phyloP scores from a whole-genome alignment of 2,888 invertebrate species.

The Caenorhabditis sp. region DNA sequence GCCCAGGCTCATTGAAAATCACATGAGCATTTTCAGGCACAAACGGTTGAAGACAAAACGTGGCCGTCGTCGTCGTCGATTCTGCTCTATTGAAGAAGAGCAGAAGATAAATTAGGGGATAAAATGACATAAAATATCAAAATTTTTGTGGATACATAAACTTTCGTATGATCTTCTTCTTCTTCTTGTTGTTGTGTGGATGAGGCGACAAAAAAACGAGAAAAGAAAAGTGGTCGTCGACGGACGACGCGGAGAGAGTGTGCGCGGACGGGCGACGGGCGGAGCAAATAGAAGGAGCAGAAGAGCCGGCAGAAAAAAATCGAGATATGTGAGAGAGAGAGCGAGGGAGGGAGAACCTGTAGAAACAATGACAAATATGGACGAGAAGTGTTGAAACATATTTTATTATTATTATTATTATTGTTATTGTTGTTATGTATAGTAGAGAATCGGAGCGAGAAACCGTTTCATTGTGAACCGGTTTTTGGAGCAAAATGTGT shows the following conservation, averaged over 20 bases:
- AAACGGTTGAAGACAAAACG: slow-evolving; percentile 62
- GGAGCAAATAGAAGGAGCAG: slow-evolving; percentile 15
- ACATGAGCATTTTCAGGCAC: slow-evolving; percentile 80
- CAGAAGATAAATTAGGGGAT: slow-evolving; percentile 27
- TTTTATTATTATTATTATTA: too few species aligned
- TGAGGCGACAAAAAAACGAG: slow-evolving; percentile 9
- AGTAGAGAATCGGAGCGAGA: too few species aligned
- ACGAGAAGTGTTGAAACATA: too few species aligned
- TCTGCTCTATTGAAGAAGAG: slow-evolving; percentile 23
- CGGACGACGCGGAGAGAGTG: not conserved
- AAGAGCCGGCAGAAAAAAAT: slow-evolving; percentile 6
- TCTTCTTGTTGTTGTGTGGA: too few species aligned
- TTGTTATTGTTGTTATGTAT: too few species aligned
- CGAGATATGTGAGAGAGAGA: not conserved
- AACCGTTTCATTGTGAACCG: too few species aligned
- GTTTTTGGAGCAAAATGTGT: too few species aligned
- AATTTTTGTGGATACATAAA: slow-evolving; percentile 3
- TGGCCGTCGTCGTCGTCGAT: too few species aligned
- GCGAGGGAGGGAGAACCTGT: not conserved
- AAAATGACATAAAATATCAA: slow-evolving; percentile 13
- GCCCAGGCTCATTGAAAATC: slow-evolving; percentile 71
- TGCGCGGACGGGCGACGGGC: slow-evolving; percentile 4
- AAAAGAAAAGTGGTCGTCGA: not conserved
- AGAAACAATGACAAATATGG: too few species aligned
- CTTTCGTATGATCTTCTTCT: too few species aligned